Percentiles rank a stretch among this genome's conserved stretches.
Evolutionary conservation across 2,113 vertebrate genomes (phyloP).

Genomic region (Dinomys branickii): DNA sequence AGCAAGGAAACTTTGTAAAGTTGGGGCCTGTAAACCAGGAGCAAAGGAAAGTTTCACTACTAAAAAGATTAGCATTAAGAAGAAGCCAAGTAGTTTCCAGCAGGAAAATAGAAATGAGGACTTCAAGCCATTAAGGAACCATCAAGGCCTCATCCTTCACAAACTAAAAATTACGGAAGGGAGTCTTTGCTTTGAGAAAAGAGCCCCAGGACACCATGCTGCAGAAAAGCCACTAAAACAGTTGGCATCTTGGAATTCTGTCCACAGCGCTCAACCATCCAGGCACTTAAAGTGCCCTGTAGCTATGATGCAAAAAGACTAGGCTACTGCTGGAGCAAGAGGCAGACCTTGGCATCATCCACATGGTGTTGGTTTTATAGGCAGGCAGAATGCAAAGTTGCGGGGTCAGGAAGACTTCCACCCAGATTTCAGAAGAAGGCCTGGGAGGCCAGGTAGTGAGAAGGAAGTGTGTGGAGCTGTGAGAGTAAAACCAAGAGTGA

Average conservation of each 20-base stretch:
- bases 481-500: neutral
- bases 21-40: too few species aligned
- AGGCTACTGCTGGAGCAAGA: neutral
- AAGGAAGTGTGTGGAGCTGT: neutral
- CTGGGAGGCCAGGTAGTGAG: neutral
- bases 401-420: neutral
- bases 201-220: neutral
- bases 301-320: neutral
- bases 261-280: neutral
- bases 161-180: neutral
- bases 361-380: neutral
- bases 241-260: neutral
- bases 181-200: neutral
- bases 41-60: neutral
- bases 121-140: neutral
- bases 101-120: neutral
- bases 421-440: neutral
- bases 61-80: neutral
- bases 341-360: neutral
- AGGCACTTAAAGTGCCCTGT: neutral
- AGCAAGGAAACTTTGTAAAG: neutral
- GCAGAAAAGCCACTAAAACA: neutral
- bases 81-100: neutral
- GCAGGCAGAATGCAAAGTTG: neutral
- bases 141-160: neutral